Evolutionary conservation across 2,888 invertebrate species (phyloP).

Genomic region (Lamellibrachia columna): DNA sequence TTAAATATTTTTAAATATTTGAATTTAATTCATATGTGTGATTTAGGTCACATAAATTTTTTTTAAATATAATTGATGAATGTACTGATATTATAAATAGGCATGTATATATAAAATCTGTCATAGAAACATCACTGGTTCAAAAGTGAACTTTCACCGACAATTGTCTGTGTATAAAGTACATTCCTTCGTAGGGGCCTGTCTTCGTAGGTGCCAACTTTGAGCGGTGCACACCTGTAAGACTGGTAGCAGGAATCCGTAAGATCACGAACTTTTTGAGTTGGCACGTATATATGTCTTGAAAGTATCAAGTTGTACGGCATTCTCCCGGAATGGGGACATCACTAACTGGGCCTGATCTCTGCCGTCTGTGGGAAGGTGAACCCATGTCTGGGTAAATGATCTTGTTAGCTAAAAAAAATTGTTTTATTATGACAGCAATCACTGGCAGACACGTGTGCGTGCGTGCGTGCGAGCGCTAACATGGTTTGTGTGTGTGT

Average conservation of each 20-base stretch:
- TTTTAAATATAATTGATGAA: no score
- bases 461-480: background rate
- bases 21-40: background rate
- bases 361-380: background rate
- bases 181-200: no score
- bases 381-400: background rate
- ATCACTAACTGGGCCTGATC: background rate
- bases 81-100: no score
- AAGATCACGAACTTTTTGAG: background rate
- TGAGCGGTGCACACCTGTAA: no score
- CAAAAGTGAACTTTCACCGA: background rate
- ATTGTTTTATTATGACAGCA: background rate
- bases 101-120: no score
- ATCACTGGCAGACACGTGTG: background rate
- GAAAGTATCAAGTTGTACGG: background rate
- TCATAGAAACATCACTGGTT: background rate
- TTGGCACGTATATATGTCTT: background rate
- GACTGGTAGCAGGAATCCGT: no score
- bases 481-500: background rate
- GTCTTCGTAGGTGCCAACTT: no score
- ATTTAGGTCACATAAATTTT: no score
- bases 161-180: no score
- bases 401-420: background rate
- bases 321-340: background rate
- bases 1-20: background rate